A percentile compares a stretch with the other conserved stretches of the same genome.
These are phyloP conservation scores for Alaudala cheleensis DNA, from an alignment of 2,113 vertebrate genomes.

Conservation along the genomic window DNA sequence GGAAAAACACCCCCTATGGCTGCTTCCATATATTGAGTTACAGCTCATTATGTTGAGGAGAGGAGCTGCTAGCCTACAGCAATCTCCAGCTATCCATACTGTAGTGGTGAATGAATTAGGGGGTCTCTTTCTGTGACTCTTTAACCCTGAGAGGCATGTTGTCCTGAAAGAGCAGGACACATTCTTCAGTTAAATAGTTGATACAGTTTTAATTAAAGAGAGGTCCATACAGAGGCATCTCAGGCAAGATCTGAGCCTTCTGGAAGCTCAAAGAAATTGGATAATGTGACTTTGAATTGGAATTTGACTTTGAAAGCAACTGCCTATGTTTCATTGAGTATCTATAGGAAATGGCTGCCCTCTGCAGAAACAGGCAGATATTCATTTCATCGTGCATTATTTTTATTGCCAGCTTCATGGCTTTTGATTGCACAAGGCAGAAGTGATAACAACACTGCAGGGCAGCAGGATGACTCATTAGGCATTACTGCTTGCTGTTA, in stretches of 20 bases:
- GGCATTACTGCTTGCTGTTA: background rate
- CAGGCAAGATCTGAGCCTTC: background rate
- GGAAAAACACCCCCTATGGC: background rate
- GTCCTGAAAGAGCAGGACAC: background rate
- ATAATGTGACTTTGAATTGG: background rate
- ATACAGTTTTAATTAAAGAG: background rate
- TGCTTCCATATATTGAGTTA: background rate
- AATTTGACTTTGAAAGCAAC: background rate
- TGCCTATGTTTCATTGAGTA: background rate
- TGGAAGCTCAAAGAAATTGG: background rate
- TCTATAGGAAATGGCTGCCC: background rate
- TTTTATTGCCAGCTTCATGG: slow-evolving; percentile 45
- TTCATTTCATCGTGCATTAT: background rate
- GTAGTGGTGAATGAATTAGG: background rate
- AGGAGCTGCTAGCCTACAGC: background rate
- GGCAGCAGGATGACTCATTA: slow-evolving; percentile 53
- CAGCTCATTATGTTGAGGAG: background rate
- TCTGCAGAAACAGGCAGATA: background rate
- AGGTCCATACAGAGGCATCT: background rate
- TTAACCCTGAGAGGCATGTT: background rate
- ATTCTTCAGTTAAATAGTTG: background rate
- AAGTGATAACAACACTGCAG: slow-evolving; percentile 43
- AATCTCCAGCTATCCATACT: background rate
- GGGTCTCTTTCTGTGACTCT: background rate
- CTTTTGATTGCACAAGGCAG: slow-evolving; percentile 17